These are phyloP conservation scores for Setophaga kirtlandii DNA, from an alignment of 2,113 vertebrate species.

Conservation along the genomic window DNA sequence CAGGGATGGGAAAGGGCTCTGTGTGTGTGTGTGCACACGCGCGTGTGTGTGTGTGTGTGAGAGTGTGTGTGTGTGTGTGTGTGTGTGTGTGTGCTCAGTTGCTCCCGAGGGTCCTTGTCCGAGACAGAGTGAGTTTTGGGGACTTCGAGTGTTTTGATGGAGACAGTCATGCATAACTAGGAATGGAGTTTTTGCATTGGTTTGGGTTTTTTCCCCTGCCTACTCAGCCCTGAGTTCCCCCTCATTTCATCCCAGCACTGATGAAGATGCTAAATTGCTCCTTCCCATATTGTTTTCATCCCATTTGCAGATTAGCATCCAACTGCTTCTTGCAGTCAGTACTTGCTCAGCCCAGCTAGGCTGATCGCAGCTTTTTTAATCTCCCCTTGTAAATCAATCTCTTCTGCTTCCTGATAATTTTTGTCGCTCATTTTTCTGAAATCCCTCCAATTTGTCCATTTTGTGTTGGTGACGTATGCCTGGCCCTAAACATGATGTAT, in stretches of 20 bases:
- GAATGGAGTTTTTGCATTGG: not conserved
- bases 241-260: not conserved
- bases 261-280: constrained; percentile 13
- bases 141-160: not conserved
- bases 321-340: not conserved
- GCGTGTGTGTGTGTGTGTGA: rapidly evolving
- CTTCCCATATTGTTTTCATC: constrained; percentile 15
- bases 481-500: constrained; percentile 70
- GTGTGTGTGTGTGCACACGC: too few relatives aligned
- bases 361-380: constrained; percentile 13
- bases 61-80: rapidly evolving
- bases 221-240: not conserved
- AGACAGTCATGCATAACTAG: not conserved
- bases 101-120: not conserved
- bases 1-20: not conserved
- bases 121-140: not conserved
- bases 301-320: constrained; percentile 52
- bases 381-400: constrained; percentile 53
- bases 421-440: constrained; percentile 49
- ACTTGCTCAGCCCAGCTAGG: constrained; percentile 18
- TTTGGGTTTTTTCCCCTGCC: not conserved
- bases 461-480: constrained; percentile 42
- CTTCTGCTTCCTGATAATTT: constrained; percentile 46
- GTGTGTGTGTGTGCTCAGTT: rapidly evolving
- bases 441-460: constrained; percentile 66